A percentile compares a stretch with the other conserved stretches of the same genome.
These are phyloP conservation scores for Sebastes itinus DNA, from an alignment of 2,797 vertebrate species.

Conservation along the genomic window DNA sequence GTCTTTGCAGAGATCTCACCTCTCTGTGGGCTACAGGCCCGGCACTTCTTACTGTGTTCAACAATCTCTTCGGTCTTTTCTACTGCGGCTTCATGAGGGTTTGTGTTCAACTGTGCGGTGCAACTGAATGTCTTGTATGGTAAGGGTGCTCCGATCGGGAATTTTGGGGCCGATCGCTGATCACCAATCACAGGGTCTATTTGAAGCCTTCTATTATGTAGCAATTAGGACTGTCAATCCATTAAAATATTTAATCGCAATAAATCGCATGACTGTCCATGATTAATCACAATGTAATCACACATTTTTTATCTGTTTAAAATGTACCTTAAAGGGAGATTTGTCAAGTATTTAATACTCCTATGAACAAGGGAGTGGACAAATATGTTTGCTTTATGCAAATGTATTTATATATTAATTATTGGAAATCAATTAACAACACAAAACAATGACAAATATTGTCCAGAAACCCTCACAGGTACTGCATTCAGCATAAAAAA, in stretches of 20 bases:
- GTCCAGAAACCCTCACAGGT: too few species aligned
- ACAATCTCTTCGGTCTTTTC: not conserved
- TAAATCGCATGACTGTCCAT: fast-evolving
- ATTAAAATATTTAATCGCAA: too few species aligned
- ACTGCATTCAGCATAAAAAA: too few species aligned
- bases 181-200: not conserved
- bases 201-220: not conserved
- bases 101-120: not conserved
- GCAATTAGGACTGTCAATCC: fast-evolving
- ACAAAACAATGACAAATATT: too few species aligned
- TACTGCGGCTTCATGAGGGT: not conserved
- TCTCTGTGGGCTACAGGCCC: not conserved
- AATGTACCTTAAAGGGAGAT: too few species aligned
- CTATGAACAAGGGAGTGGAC: too few species aligned
- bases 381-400: too few species aligned
- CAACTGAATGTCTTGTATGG: not conserved
- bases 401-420: too few species aligned
- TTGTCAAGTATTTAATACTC: too few species aligned
- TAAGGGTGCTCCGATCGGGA: not conserved
- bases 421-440: too few species aligned
- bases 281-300: too few species aligned
- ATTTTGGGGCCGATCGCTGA: not conserved
- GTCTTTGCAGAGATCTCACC: not conserved
- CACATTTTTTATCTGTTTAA: too few species aligned
- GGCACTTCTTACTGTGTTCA: not conserved